Evolutionary conservation across 2,888 invertebrate genomes (phyloP).

Genomic region (Laothoe populi): DNA sequence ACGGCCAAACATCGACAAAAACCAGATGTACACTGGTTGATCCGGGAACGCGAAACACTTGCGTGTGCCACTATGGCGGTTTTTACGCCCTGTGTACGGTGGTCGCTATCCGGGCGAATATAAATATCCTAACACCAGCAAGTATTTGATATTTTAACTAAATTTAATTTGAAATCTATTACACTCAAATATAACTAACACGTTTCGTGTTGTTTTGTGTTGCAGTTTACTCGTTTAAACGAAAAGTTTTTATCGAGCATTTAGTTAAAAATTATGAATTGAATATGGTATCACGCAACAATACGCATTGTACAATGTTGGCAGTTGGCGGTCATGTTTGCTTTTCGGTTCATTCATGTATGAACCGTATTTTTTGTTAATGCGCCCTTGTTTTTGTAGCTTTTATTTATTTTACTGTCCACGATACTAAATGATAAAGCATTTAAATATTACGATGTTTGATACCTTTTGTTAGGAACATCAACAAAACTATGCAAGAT

Average conservation of each 20-base stretch:
- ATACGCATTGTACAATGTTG: conserved; percentile 7
- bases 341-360: conserved; percentile 16
- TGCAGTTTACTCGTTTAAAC: neutral
- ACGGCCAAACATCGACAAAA: too few relatives aligned
- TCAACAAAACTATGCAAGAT: too few relatives aligned
- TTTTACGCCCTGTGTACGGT: too few relatives aligned
- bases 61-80: too few relatives aligned
- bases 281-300: conserved; percentile 14
- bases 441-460: neutral
- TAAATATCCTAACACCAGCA: too few relatives aligned
- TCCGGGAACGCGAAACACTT: too few relatives aligned
- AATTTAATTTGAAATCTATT: neutral
- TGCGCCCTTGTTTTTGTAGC: neutral
- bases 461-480: too few relatives aligned
- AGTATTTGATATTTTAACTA: too few relatives aligned
- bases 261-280: conserved; percentile 2
- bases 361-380: conserved; percentile 7
- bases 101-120: too few relatives aligned
- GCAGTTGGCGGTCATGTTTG: conserved; percentile 2
- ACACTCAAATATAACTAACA: neutral
- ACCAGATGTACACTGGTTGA: too few relatives aligned
- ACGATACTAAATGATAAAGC: conserved; percentile 4
- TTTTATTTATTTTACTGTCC: neutral
- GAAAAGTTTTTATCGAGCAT: neutral
- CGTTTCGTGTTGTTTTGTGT: neutral